Evolutionary conservation across 2,888 invertebrate species (phyloP).

Genomic region (Drosophila phalerata): DNA sequence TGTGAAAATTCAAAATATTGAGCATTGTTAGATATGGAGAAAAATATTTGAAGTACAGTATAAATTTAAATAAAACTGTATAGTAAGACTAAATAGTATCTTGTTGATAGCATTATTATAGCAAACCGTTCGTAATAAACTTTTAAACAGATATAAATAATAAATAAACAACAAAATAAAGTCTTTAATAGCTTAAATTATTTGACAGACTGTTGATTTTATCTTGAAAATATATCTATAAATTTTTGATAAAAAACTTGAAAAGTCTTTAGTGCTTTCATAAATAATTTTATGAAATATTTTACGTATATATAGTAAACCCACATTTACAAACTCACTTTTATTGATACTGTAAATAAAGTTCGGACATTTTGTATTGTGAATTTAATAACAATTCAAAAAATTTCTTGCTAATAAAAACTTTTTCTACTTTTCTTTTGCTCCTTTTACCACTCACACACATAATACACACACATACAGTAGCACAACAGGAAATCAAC

Average conservation of each 20-base stretch:
- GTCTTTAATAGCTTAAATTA: no score
- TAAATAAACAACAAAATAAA: no score
- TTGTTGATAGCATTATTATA: no score
- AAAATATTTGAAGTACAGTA: neutral
- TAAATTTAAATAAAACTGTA: no score
- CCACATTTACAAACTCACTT: no score
- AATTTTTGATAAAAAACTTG: no score
- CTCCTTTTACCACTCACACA: slow-evolving; percentile 4
- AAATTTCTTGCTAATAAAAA: slow-evolving; percentile 44
- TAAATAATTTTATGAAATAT: neutral
- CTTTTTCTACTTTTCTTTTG: slow-evolving; percentile 21
- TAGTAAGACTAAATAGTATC: no score
- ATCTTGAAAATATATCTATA: no score
- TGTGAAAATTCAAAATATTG: neutral
- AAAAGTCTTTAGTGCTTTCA: neutral
- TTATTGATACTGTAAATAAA: neutral
- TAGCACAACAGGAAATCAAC: slow-evolving; percentile 69
- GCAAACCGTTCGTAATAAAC: no score
- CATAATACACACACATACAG: slow-evolving; percentile 18
- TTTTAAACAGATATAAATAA: no score
- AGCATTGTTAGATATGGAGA: neutral
- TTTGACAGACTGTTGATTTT: no score
- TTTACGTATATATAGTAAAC: no score
- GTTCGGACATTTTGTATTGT: neutral
- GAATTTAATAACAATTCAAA: slow-evolving; percentile 2